Percentiles rank a stretch among this genome's conserved stretches.
These are phyloP conservation scores for Drosophila pseudoobscura DNA, from an alignment of 1,140 invertebrate genomes.

Conservation along the genomic window DNA sequence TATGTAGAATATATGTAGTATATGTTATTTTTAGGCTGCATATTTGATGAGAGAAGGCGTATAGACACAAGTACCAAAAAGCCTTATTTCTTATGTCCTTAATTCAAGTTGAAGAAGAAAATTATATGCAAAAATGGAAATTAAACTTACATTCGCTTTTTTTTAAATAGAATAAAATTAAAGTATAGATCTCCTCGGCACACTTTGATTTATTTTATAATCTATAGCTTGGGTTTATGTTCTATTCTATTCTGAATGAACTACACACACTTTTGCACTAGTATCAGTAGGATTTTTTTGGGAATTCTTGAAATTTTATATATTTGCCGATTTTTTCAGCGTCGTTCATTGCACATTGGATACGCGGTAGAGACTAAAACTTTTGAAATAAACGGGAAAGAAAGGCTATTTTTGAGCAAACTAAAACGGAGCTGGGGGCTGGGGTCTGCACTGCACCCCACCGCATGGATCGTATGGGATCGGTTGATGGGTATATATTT, in stretches of 20 bases:
- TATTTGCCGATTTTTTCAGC: constrained; percentile 21
- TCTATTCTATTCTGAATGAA: constrained; percentile 1
- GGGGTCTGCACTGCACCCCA: constrained; percentile 57
- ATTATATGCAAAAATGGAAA: constrained; percentile 8
- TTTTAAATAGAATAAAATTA: background rate
- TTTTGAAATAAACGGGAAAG: constrained; percentile 37
- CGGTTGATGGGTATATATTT: constrained; percentile 49
- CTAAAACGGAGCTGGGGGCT: constrained; percentile 32
- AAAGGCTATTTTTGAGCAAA: constrained; percentile 59
- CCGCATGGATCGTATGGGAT: constrained; percentile 43
- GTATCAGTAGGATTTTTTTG: constrained; percentile 6
- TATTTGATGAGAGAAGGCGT: constrained; percentile 35
- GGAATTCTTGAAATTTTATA: constrained; percentile 16
- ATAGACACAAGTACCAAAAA: constrained; percentile 68
- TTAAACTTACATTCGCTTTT: constrained; percentile 36
- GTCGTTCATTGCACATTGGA: constrained; percentile 50
- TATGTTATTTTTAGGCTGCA: constrained; percentile 1
- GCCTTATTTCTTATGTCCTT: constrained; percentile 12
- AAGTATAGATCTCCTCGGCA: background rate
- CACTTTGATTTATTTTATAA: background rate
- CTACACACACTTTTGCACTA: constrained; percentile 34
- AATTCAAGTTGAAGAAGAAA: constrained; percentile 8
- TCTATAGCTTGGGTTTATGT: background rate
- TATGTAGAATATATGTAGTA: constrained; percentile 17
- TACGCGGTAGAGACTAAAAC: constrained; percentile 61